phyloP scores from a whole-genome alignment of 1,140 invertebrate species.

The Neoseiulus cucumeris region DNA sequence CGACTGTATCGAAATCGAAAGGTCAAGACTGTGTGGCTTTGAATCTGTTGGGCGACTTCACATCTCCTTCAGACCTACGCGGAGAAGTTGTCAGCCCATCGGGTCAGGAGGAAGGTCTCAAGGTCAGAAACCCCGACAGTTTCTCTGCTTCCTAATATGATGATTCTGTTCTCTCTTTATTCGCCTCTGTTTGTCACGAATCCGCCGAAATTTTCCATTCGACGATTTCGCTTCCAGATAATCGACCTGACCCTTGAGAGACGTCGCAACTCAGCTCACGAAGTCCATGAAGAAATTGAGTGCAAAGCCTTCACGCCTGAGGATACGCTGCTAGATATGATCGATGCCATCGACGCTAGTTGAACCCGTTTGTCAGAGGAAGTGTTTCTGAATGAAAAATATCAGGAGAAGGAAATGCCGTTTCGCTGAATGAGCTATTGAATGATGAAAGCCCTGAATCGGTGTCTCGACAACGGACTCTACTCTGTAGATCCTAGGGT shows the following conservation, averaged over 20 bases:
- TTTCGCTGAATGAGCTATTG: too few relatives aligned
- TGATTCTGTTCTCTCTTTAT: too few relatives aligned
- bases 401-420: too few relatives aligned
- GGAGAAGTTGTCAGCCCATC: neutral
- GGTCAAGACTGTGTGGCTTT: conserved; percentile 1
- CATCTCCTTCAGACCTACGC: neutral
- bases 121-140: too few relatives aligned
- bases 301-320: conserved; percentile 5
- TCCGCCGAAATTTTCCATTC: too few relatives aligned
- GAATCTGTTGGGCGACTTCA: neutral
- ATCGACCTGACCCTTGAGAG: conserved; percentile 5
- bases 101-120: neutral
- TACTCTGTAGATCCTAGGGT: too few relatives aligned
- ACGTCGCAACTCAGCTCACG: neutral
- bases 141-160: too few relatives aligned
- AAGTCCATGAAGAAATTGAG: conserved; percentile 6
- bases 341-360: neutral
- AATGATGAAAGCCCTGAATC: too few relatives aligned
- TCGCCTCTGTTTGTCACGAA: too few relatives aligned
- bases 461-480: too few relatives aligned
- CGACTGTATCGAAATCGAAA: neutral
- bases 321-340: conserved; percentile 5
- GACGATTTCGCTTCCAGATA: neutral
- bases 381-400: too few relatives aligned
- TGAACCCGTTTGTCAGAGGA: too few relatives aligned